Base-by-base conservation (phyloP, 2,888 invertebrate species). In the Agelastica alni region DNA sequence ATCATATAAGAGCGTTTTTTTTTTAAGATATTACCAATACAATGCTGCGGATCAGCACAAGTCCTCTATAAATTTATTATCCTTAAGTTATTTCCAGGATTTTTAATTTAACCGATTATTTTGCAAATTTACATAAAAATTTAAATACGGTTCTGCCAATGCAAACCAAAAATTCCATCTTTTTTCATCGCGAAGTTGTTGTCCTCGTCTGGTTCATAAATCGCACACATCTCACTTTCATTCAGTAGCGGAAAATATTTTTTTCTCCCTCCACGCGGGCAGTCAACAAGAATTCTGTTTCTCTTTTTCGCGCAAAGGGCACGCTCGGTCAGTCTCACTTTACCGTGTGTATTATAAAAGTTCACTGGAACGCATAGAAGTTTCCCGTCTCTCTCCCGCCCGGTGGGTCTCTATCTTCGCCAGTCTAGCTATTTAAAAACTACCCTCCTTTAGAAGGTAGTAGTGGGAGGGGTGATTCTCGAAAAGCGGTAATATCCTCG, bases 361-460 rank as follows among this genome's bases (percentile, higher is more conserved):
- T 80, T 78, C 78, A 75, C 76, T 76, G 74, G 57, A 64, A 62
- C 63, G 64, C 61, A 53, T 56, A 57, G 56, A 58, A 43, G 44
- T 51, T 55, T 53, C 37, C 59, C 10, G 44, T 59, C 58, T 61
- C 58, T 57, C 52, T 59, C 36, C 12, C 18, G 48, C 52, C 39
- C 37, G 48, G 13, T 31, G 52, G 17, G 51, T 65, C 67, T 57
- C 62, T 63, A 51, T 64, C 61, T 47, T 45, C 42, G 44, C 52
- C 63, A 64, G 64, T 63, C 59, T 79, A 79, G 73, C 74, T 75
- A 75, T 75, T 75, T 76, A 76, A 77, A 77, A 77, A 77, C 75
- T 76, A 73, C 76, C 77, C 76, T 76, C 75, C 76, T 76, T 74
- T 75, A 63, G 64, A 68, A 18, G 18, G 70, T 68, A 59, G 63